A percentile compares a stretch with the other conserved stretches of the same genome.
Evolutionary conservation across 2,888 invertebrate genomes (phyloP).

Genomic region (Euclidia mi): DNA sequence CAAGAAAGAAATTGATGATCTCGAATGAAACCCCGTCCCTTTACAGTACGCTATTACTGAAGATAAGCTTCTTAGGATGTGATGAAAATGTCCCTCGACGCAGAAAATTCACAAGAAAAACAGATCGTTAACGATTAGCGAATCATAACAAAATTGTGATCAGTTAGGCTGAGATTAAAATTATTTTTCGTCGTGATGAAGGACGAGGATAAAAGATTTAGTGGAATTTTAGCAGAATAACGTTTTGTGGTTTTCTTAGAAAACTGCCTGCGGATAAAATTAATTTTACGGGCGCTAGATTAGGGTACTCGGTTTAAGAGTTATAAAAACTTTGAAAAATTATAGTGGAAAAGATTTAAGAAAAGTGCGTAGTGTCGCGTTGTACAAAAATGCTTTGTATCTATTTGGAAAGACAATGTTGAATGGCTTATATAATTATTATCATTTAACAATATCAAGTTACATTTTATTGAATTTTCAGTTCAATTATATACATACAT

Average conservation of each 20-base stretch:
- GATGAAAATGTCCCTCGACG: conserved; percentile 73
- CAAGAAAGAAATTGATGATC: conserved; percentile 88
- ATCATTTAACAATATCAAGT: too few species aligned
- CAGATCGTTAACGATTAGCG: conserved; percentile 57
- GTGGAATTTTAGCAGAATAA: background rate
- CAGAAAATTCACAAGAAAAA: conserved; percentile 68
- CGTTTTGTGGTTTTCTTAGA: background rate
- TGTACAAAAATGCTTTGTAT: too few species aligned
- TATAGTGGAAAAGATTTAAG: too few species aligned
- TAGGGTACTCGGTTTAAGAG: too few species aligned
- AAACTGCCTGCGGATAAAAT: too few species aligned
- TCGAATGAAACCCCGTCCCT: conserved; percentile 66
- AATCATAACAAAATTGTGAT: conserved; percentile 25
- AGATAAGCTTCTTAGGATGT: conserved; percentile 80
- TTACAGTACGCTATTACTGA: conserved; percentile 70
- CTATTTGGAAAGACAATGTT: too few species aligned
- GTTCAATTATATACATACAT: too few species aligned
- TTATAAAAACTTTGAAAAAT: too few species aligned
- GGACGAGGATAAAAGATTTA: background rate
- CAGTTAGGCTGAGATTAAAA: conserved; percentile 13
- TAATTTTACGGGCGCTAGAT: background rate
- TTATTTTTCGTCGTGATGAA: conserved; percentile 2
- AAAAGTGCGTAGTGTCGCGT: too few species aligned
- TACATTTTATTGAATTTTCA: too few species aligned
- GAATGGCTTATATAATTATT: too few species aligned